Evolutionary conservation across 2,113 vertebrate species (phyloP), one percentile per base, ranked within the genome.

Genomic region (Mellivora capensis): DNA sequence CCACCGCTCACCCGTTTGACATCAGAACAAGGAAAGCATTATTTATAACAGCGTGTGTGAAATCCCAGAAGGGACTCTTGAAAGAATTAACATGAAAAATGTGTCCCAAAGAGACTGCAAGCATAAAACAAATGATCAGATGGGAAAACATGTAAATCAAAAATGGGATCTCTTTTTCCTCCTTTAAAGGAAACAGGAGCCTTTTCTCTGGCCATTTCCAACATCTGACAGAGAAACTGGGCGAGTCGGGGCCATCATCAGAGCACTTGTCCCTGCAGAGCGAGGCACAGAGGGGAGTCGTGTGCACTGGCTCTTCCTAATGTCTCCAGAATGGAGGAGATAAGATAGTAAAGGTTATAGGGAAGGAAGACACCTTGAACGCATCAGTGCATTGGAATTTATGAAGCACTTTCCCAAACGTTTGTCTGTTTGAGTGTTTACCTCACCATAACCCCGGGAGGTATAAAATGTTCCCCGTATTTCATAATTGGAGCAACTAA

Each of bases 11-110:
- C 20, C 91, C 3, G 4, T 96, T 97, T 95, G 93, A 96, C 80
- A 93, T n/a, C 62, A 96, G 90, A 98, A 97, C 94, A 98, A 98
- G 95, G 88, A 97, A 57, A 74, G 8, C 72, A 93, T 98, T 98
- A 93, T 98, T 98, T 98, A 59, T 98, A 93, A 96, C 44, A 97
- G 95, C 52, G 90, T 94, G 96, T 76, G 27, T 86, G 59, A 97
- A 79, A 71, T 97, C 90, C 92, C 96, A 83, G 82, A 96, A 96
- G 96, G 94, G 71, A 96, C 95, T 82, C 93, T 86, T 96, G 84
- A 91, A 91, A 98, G 94, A 96, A 97, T 97, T 90, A 94, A 97
- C 97, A 69, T 93, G 29, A 98, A 97, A 87, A 96, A 96, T 97
- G 82, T 93, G 88, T 81, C 82, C 85, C 79, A 89, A 76, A 93